These are phyloP conservation scores for Clupea harengus DNA, from an alignment of 2,113 vertebrate genomes.

Conservation along the genomic window DNA sequence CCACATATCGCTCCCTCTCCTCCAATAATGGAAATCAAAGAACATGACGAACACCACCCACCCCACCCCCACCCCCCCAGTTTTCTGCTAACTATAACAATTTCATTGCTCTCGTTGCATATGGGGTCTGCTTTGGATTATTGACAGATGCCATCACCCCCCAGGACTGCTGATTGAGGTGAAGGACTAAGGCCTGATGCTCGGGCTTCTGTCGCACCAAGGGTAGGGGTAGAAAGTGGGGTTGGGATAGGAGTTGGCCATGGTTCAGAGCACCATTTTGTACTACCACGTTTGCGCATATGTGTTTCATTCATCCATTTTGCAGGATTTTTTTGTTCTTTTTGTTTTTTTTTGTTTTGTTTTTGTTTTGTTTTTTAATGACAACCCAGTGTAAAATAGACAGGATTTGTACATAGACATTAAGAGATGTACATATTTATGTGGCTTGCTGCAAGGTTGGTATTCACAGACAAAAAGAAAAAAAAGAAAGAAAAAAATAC, in stretches of 20 bases:
- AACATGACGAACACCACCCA: background rate
- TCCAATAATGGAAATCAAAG: background rate
- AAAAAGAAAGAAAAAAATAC: constrained; percentile 51
- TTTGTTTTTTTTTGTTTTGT: constrained; percentile 22
- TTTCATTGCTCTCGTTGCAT: background rate
- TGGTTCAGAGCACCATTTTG: constrained; percentile 25
- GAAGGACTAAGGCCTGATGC: background rate
- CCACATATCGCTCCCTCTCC: background rate
- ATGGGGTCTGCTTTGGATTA: background rate
- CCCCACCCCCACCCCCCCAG: background rate
- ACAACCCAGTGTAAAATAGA: constrained; percentile 73
- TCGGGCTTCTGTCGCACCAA: background rate
- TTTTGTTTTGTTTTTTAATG: constrained; percentile 56
- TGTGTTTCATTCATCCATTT: background rate
- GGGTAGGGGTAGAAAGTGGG: background rate
- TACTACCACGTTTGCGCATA: constrained; percentile 32
- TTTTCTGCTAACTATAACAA: background rate
- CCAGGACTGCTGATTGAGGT: background rate
- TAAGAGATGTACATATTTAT: constrained; percentile 83
- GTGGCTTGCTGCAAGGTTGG: constrained; percentile 78
- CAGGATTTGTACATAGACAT: constrained; percentile 77
- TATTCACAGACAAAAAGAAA: constrained; percentile 61
- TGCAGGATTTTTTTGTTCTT: constrained; percentile 12
- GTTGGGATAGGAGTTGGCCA: background rate
- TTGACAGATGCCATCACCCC: background rate